Conservation (phyloP, 2,888 invertebrate genomes). For the Parelbella ahira region DNA sequence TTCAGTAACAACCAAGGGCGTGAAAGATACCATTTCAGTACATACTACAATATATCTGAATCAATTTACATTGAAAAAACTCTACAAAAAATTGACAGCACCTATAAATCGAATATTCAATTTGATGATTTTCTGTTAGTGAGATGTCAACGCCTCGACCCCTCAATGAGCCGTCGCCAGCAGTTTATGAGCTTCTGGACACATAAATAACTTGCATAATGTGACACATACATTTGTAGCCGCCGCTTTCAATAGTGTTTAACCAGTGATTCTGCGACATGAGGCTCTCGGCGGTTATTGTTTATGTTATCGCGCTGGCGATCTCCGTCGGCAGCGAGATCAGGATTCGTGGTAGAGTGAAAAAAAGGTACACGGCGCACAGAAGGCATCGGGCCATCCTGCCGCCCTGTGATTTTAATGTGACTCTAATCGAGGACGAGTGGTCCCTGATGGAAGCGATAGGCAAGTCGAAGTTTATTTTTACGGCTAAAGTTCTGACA, state of each 20-base stretch:
- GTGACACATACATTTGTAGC: conserved; percentile 71
- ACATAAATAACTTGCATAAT: conserved; percentile 72
- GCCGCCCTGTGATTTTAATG: conserved; percentile 73
- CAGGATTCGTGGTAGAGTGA: conserved; percentile 73
- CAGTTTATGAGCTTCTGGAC: conserved; percentile 56
- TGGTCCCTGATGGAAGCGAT: conserved; percentile 75
- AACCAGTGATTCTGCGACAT: conserved; percentile 58
- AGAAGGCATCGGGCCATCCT: conserved; percentile 65
- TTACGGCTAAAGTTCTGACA: conserved; percentile 74
- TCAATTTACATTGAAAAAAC: conserved; percentile 3
- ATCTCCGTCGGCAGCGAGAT: conserved; percentile 66
- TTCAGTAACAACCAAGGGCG: background rate
- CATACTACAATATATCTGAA: conserved; percentile 3
- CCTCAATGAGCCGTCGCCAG: conserved; percentile 60
- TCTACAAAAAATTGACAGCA: conserved; percentile 34
- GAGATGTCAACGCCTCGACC: conserved; percentile 64
- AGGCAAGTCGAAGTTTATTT: conserved; percentile 72
- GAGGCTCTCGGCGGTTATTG: conserved; percentile 64
- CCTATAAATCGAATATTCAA: conserved; percentile 50
- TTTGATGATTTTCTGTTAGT: conserved; percentile 61
- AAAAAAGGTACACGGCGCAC: conserved; percentile 61
- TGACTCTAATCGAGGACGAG: conserved; percentile 73
- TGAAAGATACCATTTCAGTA: conserved; percentile 4
- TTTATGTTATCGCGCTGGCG: conserved; percentile 66
- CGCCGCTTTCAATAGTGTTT: conserved; percentile 57